These are phyloP conservation scores for Eumaeus atala DNA, from an alignment of 1,140 invertebrate genomes.

Conservation along the genomic window DNA sequence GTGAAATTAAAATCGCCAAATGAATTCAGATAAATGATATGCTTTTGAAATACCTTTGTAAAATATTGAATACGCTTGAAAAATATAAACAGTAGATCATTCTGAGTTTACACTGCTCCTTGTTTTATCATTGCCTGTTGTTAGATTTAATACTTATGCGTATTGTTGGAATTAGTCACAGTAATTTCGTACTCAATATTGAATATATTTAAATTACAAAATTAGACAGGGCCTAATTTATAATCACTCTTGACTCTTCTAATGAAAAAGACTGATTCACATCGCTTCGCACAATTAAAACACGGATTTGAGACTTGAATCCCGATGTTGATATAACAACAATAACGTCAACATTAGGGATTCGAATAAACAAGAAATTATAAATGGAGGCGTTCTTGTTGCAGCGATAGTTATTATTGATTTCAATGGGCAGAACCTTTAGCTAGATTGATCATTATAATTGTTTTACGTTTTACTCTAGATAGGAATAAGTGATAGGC, in stretches of 20 bases:
- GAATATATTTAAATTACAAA: slow-evolving; percentile 4
- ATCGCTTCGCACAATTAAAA: neutral
- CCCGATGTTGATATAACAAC: too few species aligned
- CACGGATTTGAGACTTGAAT: neutral
- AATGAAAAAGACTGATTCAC: slow-evolving; percentile 8
- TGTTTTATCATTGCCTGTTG: slow-evolving; percentile 44
- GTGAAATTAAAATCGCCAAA: slow-evolving; percentile 15
- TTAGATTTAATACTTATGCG: slow-evolving; percentile 42
- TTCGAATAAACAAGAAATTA: too few species aligned
- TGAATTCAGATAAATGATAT: slow-evolving; percentile 29
- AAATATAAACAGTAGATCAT: slow-evolving; percentile 46
- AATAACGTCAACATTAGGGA: too few species aligned
- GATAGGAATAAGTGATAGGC: too few species aligned
- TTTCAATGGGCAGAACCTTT: too few species aligned
- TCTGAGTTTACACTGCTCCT: slow-evolving; percentile 44
- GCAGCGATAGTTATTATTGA: too few species aligned
- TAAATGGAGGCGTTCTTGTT: too few species aligned
- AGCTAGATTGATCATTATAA: too few species aligned
- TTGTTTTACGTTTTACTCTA: too few species aligned
- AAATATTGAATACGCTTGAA: slow-evolving; percentile 49
- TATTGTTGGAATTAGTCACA: slow-evolving; percentile 1
- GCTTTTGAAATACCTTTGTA: slow-evolving; percentile 46
- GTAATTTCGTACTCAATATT: neutral
- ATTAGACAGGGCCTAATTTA: slow-evolving; percentile 7
- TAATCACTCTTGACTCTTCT: neutral